Evolutionary conservation across 2,797 vertebrate species (phyloP), one percentile per base, ranked within the genome.

Genomic region (Dryobates pubescens): DNA sequence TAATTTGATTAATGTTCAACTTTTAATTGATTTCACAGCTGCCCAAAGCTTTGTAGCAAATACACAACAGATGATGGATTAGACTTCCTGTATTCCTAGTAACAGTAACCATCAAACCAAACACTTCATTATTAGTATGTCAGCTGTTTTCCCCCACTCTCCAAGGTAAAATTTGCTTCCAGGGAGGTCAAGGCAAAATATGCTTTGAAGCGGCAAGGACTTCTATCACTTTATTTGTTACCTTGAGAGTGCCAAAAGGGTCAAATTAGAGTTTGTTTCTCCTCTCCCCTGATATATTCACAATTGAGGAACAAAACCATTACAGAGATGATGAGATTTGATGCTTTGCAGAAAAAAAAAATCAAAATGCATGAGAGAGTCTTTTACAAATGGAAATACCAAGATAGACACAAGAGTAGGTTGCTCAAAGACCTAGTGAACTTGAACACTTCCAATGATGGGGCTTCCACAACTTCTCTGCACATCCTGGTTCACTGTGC

Each of bases 1-100:
- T 61, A 3, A 62, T 61, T 51, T 67, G 19, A 75, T 43, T 81
- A 62, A 64, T 22, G 12, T 45, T 70, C 8, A 61, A 14, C 23
- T 32, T 61, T 49, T 10, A 59, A 19, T 54, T 75, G 9, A 45
- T 51, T 62, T 85, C 69, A 32, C 34, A 49, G n/a, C 13, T 86
- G 11, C 14, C 38, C 23, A 64, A 73, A 67, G 4, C 38, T 86
- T 53, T 54, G 51, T 49, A 49, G 56, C n/a, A 75, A 90, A 68
- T 23, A 16, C 5, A 9, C 7, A 58, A 54, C 34, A 32, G 4
- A 14, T 0, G 0, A 17, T 43, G 18, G 27, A 49, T 81, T 83
- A 58, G 81, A 90, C 57, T 7, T 71, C 49, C 17, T 9, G 2
- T 53, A 11, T 65, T 88, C 41, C 23, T 72, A 12, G 4, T 51